Percentiles rank a stretch among this genome's conserved stretches.
Evolutionary conservation across 2,113 vertebrate species (phyloP).

Genomic region (Rallus limicola): DNA sequence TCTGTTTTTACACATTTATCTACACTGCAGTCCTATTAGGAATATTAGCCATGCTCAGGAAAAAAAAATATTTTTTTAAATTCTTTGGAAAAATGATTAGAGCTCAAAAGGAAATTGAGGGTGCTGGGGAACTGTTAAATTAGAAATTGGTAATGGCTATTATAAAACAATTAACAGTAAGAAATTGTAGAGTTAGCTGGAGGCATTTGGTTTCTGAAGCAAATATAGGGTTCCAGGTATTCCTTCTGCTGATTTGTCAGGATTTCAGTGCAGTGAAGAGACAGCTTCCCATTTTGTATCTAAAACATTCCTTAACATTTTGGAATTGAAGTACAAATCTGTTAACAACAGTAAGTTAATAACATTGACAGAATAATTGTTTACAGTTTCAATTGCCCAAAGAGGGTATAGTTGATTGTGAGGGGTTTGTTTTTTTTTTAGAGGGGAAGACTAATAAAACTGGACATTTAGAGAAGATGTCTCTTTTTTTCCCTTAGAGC

Average conservation of each 20-base stretch:
- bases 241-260: not conserved
- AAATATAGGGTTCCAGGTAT: not conserved
- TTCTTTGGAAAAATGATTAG: not conserved
- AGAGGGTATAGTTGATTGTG: not conserved
- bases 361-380: not conserved
- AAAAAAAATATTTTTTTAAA: not conserved
- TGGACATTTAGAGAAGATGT: not conserved
- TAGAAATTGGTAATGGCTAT: constrained; percentile 24
- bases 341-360: not conserved
- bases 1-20: not conserved
- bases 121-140: constrained; percentile 17
- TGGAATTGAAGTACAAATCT: not conserved
- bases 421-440: not conserved
- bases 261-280: not conserved
- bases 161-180: constrained; percentile 14
- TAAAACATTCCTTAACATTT: not conserved
- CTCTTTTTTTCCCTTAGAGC: not conserved
- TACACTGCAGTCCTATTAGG: not conserved
- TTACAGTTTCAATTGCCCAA: not conserved
- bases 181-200: not conserved
- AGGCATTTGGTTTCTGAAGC: not conserved
- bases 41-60: constrained; percentile 1
- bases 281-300: not conserved
- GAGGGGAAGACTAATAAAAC: not conserved
- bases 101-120: not conserved